Evolutionary conservation across 2,888 invertebrate species (phyloP).

Genomic region (Arrhopalites spinosus): DNA sequence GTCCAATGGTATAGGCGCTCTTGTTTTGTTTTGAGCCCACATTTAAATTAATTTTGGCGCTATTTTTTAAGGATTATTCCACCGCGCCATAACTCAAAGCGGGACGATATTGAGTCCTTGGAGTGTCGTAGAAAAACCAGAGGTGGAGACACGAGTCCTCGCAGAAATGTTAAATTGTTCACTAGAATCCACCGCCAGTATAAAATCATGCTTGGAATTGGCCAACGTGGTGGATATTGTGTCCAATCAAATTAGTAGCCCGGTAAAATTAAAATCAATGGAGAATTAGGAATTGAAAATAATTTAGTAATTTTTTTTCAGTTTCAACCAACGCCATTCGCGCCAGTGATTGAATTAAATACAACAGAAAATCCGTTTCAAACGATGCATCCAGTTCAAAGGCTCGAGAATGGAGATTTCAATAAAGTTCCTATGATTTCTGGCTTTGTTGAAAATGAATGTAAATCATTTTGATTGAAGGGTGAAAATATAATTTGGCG

Average conservation of each 20-base stretch:
- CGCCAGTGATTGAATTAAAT: background rate
- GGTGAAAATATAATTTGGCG: background rate
- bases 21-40: too few species aligned
- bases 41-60: background rate
- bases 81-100: background rate
- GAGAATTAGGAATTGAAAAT: too few species aligned
- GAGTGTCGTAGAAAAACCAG: background rate
- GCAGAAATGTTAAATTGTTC: background rate
- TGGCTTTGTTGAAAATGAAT: background rate
- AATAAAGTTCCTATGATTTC: background rate
- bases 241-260: too few species aligned
- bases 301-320: too few species aligned
- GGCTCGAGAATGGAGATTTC: background rate
- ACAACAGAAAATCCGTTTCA: background rate
- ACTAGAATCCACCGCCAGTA: background rate
- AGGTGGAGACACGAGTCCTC: background rate
- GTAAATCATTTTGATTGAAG: background rate
- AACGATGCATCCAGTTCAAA: background rate
- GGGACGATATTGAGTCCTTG: background rate
- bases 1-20: slow-evolving; percentile 4
- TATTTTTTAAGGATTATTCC: slow-evolving; percentile 2
- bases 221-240: background rate
- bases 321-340: too few species aligned
- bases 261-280: too few species aligned
- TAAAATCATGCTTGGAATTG: background rate